phyloP scores from a whole-genome alignment of 2,113 vertebrate genomes.

The Hyperopisus bebe region DNA sequence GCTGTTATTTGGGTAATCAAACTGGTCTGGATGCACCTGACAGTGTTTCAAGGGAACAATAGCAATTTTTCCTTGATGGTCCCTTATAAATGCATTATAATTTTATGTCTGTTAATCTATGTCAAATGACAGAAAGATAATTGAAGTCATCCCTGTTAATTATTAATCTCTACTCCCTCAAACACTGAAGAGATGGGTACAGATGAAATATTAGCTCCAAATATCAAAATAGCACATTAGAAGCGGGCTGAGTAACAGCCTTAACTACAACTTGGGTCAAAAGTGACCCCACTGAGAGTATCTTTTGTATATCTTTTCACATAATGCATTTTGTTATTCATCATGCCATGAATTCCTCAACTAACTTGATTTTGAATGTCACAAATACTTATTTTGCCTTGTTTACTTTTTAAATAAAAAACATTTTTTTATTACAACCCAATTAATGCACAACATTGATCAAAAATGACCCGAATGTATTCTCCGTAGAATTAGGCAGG shows the following conservation, averaged over 20 bases:
- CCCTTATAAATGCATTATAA: not conserved
- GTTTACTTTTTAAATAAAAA: not conserved
- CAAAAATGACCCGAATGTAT: not conserved
- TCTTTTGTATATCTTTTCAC: not conserved
- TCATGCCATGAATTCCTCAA: not conserved
- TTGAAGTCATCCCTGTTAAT: not conserved
- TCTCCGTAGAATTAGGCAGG: not conserved
- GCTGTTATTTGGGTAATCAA: not conserved
- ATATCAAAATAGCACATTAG: not conserved
- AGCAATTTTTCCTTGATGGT: not conserved
- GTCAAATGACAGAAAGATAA: not conserved
- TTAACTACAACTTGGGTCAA: not conserved
- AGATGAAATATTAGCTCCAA: not conserved
- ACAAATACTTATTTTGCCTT: not conserved
- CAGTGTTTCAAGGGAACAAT: not conserved
- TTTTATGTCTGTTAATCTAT: not conserved
- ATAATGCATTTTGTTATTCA: not conserved
- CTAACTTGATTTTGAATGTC: not conserved
- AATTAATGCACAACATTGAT: not conserved
- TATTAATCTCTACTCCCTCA: not conserved
- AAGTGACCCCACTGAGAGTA: not conserved
- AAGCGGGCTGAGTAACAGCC: not conserved
- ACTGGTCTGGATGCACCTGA: not conserved
- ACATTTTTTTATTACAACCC: not conserved
- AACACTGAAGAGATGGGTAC: not conserved